Base-by-base conservation (phyloP, 2,113 vertebrate species). In the Pterocles orientalis region DNA sequence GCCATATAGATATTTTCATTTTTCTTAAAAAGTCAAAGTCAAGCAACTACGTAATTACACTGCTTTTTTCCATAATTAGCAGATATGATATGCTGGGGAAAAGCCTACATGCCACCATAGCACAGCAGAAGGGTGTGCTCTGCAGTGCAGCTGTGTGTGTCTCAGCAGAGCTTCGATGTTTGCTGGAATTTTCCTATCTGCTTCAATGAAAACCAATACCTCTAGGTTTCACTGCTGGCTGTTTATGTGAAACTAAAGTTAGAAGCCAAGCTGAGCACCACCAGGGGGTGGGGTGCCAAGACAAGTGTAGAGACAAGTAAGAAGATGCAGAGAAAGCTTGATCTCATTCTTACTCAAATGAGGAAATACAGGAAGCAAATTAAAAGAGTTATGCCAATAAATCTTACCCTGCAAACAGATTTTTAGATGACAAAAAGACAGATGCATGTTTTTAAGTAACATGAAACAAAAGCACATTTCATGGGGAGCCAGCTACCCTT, bases 121-220 rank as follows among this genome's bases (percentile, higher is more conserved):
- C 83, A 58, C 34, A 80, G 70, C 5, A 8, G 33, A n/a, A 8
- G 29, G 56, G 25, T 4, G 69, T 50, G 28, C 45, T 60, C 6
- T 12, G 53, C 73, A 29, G 70, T 57, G 78, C 75, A 70, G 56
- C 82, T 66, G 66, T 57, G 45, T 7, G 20, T 14, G 76, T 41
- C 48, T 34, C 80, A 69, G 87, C 72, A 92, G 56, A 81, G 86
- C 71, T 84, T 53, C 34, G 4, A 58, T 31, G 21, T 69, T 68
- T 90, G 79, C 94, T 86, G 87, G 91, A 71, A 79, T 92, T 95
- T 93, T 90, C 78, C 85, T 92, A 39, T 47, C 80, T n/a, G 88
- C 83, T 83, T 92, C 83, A 73, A 79, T 91, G 95, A 97, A 93
- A 98, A 94, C 71, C 83, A 95, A 95, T 34, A 89, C 92, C 94